phyloP scores from a whole-genome alignment of 1,140 invertebrate genomes.

The Eumaeus atala region DNA sequence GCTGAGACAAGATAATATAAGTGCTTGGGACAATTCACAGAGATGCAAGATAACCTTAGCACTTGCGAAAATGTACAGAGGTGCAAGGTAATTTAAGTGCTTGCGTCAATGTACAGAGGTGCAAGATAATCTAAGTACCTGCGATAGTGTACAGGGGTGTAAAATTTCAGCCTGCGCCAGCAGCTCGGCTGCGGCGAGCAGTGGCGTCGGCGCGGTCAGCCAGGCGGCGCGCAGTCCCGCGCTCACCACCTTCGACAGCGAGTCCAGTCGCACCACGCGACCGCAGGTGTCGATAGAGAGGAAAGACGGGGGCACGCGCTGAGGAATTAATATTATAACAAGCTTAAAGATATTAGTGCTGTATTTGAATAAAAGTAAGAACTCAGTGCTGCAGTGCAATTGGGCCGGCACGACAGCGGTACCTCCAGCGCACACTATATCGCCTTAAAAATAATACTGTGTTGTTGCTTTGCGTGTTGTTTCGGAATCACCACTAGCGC shows the following conservation, averaged over 20 bases:
- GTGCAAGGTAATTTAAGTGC: background rate
- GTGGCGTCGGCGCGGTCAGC: slow-evolving; percentile 79
- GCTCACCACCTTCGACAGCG: slow-evolving; percentile 86
- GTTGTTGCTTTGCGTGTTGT: no score
- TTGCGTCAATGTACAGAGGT: background rate
- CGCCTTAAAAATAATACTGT: no score
- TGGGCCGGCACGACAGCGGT: no score
- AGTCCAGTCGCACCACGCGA: slow-evolving; percentile 85
- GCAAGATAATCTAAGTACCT: slow-evolving; percentile 81
- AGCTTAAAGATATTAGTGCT: no score
- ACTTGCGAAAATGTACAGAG: background rate
- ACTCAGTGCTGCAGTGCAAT: no score
- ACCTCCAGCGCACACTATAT: no score
- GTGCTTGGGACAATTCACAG: background rate
- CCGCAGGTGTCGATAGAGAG: slow-evolving; percentile 85
- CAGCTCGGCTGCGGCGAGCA: slow-evolving; percentile 78
- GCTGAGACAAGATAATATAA: no score
- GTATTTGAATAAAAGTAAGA: no score
- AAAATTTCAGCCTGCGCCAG: slow-evolving; percentile 84
- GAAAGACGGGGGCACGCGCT: slow-evolving; percentile 74
- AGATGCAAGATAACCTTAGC: background rate
- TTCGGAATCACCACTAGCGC: no score
- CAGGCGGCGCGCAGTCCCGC: slow-evolving; percentile 83
- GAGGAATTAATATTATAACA: slow-evolving; percentile 14
- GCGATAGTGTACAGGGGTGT: slow-evolving; percentile 83